Conservation (phyloP, 2,888 invertebrate genomes). For the Omphaloscelis lunosa region DNA sequence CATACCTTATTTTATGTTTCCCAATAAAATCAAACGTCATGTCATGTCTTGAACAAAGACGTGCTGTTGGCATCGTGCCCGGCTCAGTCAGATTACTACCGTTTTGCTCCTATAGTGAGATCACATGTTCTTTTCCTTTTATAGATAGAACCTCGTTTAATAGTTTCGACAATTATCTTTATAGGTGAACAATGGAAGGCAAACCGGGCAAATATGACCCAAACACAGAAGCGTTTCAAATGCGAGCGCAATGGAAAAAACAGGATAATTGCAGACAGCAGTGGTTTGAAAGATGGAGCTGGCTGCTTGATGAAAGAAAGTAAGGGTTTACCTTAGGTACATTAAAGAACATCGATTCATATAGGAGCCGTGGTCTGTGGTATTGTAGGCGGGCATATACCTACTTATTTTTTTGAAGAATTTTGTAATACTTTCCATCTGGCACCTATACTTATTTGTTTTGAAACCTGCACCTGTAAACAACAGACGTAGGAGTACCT, state of each 20-base stretch:
- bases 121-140: conserved; percentile 34
- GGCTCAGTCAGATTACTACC: conserved; percentile 43
- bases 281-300: conserved; percentile 86
- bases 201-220: conserved; percentile 78
- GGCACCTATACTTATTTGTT: neutral
- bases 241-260: conserved; percentile 87
- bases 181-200: conserved; percentile 68
- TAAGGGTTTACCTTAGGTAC: conserved; percentile 51
- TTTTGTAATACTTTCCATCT: too few species aligned
- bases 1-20: conserved; percentile 22
- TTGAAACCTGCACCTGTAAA: neutral
- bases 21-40: conserved; percentile 53
- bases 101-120: conserved; percentile 40
- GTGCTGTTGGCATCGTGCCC: conserved; percentile 53
- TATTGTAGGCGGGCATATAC: neutral
- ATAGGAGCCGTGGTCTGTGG: neutral
- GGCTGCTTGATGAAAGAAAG: conserved; percentile 86
- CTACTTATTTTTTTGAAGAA: neutral
- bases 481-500: neutral
- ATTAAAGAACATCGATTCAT: neutral
- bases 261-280: conserved; percentile 83
- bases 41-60: conserved; percentile 49
- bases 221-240: conserved; percentile 86
- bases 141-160: conserved; percentile 35
- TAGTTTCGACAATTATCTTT: conserved; percentile 5